phyloP scores from a whole-genome alignment of 1,140 invertebrate genomes.

The Tenebrio molitor region DNA sequence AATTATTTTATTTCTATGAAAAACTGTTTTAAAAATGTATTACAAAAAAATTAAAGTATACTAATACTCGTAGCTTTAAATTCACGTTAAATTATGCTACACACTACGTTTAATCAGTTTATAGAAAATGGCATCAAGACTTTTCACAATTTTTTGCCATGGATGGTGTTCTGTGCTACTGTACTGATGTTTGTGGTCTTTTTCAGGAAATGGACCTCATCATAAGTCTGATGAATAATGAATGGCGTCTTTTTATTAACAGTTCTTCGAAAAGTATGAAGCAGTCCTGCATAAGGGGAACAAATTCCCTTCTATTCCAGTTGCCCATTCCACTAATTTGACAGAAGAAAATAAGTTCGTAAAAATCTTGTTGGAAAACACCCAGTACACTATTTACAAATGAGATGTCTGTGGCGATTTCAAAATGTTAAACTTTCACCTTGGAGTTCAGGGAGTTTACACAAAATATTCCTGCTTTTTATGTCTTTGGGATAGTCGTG shows the following conservation, averaged over 20 bases:
- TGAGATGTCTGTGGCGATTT: slow-evolving; percentile 58
- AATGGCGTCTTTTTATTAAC: slow-evolving; percentile 63
- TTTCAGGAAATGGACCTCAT: slow-evolving; percentile 42
- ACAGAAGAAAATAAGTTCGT: slow-evolving; percentile 62
- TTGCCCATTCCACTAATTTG: slow-evolving; percentile 61
- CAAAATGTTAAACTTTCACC: slow-evolving; percentile 63
- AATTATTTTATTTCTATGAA: no score
- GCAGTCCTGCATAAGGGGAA: slow-evolving; percentile 63
- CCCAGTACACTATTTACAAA: slow-evolving; percentile 62
- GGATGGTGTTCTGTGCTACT: slow-evolving; percentile 31
- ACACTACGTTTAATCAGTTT: no score
- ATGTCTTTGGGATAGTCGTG: no score
- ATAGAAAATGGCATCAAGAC: slow-evolving; percentile 40
- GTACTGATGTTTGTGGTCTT: no score
- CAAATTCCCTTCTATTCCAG: slow-evolving; percentile 59
- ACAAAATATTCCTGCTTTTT: slow-evolving; percentile 67
- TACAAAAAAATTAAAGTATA: no score
- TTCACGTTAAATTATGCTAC: no score
- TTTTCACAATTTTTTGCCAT: slow-evolving; percentile 44
- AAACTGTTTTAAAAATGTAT: no score
- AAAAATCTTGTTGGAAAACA: slow-evolving; percentile 57
- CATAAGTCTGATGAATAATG: slow-evolving; percentile 32
- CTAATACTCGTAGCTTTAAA: no score
- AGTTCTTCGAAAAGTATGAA: slow-evolving; percentile 60
- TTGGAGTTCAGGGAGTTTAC: slow-evolving; percentile 65